Evolutionary conservation across 1,140 invertebrate genomes (phyloP).

Genomic region (Drosophila repletoides): DNA sequence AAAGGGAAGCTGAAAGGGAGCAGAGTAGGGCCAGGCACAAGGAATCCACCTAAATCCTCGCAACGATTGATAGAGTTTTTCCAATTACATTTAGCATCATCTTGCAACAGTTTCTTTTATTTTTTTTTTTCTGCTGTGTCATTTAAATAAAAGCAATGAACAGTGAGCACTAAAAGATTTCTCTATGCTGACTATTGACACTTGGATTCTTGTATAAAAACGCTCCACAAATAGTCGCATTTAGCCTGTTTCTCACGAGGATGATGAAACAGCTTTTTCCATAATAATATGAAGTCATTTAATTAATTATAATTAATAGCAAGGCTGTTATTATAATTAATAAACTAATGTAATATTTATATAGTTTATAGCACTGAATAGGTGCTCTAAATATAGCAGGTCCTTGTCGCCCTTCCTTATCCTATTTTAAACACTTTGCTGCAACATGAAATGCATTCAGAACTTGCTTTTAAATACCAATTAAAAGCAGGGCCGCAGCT

Average conservation of each 20-base stretch:
- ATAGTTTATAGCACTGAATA: too few species aligned
- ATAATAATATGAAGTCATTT: too few species aligned
- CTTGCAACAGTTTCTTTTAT: neutral
- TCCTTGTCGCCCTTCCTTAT: neutral
- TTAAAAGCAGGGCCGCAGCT: slow-evolving; percentile 27
- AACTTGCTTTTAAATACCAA: slow-evolving; percentile 29
- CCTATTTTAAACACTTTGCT: neutral
- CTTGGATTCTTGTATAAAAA: too few species aligned
- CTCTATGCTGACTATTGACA: neutral
- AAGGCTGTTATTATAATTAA: too few species aligned
- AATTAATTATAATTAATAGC: too few species aligned
- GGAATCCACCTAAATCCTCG: slow-evolving; percentile 12
- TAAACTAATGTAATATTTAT: too few species aligned
- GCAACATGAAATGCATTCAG: neutral
- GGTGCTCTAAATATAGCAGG: too few species aligned
- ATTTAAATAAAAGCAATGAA: slow-evolving; percentile 3
- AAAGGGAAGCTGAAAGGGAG: neutral
- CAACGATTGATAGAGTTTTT: slow-evolving; percentile 33
- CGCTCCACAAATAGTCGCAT: too few species aligned
- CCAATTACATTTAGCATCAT: slow-evolving; percentile 38
- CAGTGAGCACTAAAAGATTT: neutral
- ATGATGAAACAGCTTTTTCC: too few species aligned
- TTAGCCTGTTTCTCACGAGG: too few species aligned
- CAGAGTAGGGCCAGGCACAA: neutral
- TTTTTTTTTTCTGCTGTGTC: neutral